Base-by-base conservation (phyloP, 2,113 vertebrate genomes). In the Otis tarda region DNA sequence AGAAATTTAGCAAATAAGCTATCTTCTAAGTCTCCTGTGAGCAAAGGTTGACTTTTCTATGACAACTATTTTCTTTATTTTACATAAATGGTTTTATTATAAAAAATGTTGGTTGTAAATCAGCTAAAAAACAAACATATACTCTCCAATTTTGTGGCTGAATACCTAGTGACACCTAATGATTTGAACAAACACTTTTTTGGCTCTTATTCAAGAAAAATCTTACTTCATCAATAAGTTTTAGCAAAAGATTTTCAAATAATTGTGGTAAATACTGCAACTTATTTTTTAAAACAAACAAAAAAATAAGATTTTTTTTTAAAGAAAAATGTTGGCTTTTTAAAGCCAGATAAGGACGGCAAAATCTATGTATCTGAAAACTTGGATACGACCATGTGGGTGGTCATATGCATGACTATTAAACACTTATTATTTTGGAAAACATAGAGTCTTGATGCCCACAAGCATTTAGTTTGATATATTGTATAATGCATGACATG, bases 41-140 rank as follows among this genome's bases (percentile, higher is more conserved):
- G 2, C 7, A 89, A 76, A 77, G 24, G 4, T 4, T 80, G 43
- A 37, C 14, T 64, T 88, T 89, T 80, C 33, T 49, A 57, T 60
- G n/a, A 8, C 8, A 78, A 8, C 7, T 19, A 3, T 1, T 61
- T 67, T 20, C 3, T 59, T 87, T 53, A 19, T 27, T 86, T 31
- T 41, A 24, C 31, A 87, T 47, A 76, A 74, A 35, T 17, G 1
- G 0, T 7, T 20, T 65, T 67, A 31, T 64, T 37, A 30, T 30
- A 1, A 74, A 63, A 80, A 69, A 10, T 8, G 1, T 30, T 71
- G 8, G 4, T 25, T 77, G 61, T 4, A 27, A 43, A 70, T 82
- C 2, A 63, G 9, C 31, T n/a, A 52, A 65, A 50, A 50, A 2
- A 0, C 10, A 67, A 30, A 2, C 7, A 37, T 5, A 7, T 39